These are phyloP conservation scores for Amphiprion percula DNA, from an alignment of 2,113 vertebrate genomes.

Conservation along the genomic window DNA sequence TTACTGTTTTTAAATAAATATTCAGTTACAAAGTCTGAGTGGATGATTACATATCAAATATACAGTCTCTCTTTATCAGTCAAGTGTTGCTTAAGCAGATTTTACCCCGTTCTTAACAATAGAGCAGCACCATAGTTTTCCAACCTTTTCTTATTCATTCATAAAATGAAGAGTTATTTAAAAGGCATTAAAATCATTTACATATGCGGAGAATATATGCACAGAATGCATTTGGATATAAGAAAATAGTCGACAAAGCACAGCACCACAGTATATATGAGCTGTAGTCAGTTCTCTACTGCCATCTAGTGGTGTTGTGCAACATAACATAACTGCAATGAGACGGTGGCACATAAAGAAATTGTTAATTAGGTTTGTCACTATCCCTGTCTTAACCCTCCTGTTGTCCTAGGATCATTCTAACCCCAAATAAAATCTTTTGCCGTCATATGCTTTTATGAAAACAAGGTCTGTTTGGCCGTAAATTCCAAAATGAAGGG, in stretches of 20 bases:
- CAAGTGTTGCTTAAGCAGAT: not conserved
- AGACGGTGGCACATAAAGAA: no score
- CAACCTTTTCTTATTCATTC: not conserved
- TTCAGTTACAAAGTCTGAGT: not conserved
- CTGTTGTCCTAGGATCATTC: no score
- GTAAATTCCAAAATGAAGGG: no score
- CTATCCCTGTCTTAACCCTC: no score
- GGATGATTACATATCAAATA: not conserved
- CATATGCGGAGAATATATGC: not conserved
- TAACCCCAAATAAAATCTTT: no score
- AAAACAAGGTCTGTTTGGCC: no score
- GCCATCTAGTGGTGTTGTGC: constrained; percentile 32
- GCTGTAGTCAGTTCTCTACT: constrained; percentile 37
- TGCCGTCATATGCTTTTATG: no score
- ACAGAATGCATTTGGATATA: not conserved
- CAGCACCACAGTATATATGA: not conserved
- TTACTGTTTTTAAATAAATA: constrained; percentile 5
- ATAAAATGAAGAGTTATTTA: not conserved
- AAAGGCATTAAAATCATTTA: not conserved
- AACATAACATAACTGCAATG: not conserved
- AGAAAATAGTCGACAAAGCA: not conserved
- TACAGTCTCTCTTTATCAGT: not conserved
- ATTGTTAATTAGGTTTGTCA: no score
- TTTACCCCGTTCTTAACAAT: not conserved
- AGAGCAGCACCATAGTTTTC: not conserved